Base-by-base conservation (phyloP, 2,113 vertebrate species). In the Garra rufa region DNA sequence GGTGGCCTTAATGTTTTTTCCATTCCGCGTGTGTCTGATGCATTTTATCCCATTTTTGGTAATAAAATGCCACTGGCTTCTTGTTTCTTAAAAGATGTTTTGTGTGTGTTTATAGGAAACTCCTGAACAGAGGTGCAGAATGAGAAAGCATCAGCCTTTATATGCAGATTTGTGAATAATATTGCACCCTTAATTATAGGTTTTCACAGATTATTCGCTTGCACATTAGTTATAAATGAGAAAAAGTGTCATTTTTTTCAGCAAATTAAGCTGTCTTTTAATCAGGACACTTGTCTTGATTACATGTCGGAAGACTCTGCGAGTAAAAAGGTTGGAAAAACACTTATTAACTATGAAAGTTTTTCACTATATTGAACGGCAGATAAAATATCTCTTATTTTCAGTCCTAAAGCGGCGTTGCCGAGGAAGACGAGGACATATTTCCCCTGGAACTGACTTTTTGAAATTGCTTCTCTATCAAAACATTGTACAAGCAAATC, bases 401-500 rank as follows among this genome's bases (percentile, higher is more conserved):
- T 78, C 76, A 48, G 63, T 81, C 63, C 52, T 76, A 78, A 84
- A 88, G 26, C 69, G 70, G 76, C 55, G 30, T 69, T 79, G 50
- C 79, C 63, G 59, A 81, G 61, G 13, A 79, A 86, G 71, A 78
- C 30, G 19, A 69, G 61, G 77, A 75, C 76, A 84, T 73, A 26
- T 85, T 88, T 88, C 71, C 76, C 84, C 87, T 89, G 67, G 86
- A 87, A 88, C 65, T 79, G 50, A 81, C 50, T 79, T 83, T 73
- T 69, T 82, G 52, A 84, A 88, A 89, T 83, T 83, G 61, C 50
- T 83, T 91, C 73, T 87, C 73, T 84, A 86, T 90, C 84, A 81
- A 85, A 87, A 89, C 87, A 90, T 85, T 88, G 87, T 82, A 83
- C 87, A 89, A 88, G 89, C 84, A 88, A 88, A 92, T 91, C 81